phyloP scores from a whole-genome alignment of 2,797 vertebrate species.

The Gymnocypris eckloni region DNA sequence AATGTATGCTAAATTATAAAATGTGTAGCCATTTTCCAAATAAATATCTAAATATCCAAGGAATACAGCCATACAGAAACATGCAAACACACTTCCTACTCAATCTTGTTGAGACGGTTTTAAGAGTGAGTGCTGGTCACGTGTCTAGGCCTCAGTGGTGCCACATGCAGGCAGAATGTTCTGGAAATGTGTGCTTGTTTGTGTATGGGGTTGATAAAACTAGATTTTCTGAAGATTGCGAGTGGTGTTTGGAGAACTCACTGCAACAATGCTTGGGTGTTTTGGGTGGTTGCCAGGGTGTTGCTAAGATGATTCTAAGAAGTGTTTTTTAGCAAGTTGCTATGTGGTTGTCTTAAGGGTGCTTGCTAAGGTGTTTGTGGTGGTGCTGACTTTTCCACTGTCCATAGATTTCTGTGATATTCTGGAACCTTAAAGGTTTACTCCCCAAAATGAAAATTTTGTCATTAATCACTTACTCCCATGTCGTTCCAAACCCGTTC shows the following conservation, averaged over 20 bases:
- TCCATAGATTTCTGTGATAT: neutral
- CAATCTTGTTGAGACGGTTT: constrained; percentile 3
- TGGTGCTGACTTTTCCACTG: neutral
- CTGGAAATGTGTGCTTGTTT: neutral
- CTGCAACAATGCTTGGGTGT: neutral
- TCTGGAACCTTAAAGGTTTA: neutral
- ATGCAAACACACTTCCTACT: constrained; percentile 14
- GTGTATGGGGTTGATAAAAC: neutral
- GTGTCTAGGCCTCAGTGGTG: neutral
- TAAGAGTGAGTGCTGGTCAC: neutral
- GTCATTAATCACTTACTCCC: no score
- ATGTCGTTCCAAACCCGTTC: no score
- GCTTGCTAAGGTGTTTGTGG: neutral
- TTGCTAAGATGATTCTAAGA: neutral
- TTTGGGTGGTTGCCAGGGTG: neutral
- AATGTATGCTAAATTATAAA: neutral
- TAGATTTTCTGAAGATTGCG: neutral
- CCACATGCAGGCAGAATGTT: neutral
- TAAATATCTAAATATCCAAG: neutral
- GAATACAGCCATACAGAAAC: neutral
- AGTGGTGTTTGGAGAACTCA: neutral
- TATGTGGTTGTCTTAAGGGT: neutral
- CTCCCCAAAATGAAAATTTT: no score
- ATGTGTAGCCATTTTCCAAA: no score
- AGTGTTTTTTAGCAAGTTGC: neutral